Evolutionary conservation across 2,113 vertebrate species (phyloP).

Genomic region (Nannobrachium achirus): DNA sequence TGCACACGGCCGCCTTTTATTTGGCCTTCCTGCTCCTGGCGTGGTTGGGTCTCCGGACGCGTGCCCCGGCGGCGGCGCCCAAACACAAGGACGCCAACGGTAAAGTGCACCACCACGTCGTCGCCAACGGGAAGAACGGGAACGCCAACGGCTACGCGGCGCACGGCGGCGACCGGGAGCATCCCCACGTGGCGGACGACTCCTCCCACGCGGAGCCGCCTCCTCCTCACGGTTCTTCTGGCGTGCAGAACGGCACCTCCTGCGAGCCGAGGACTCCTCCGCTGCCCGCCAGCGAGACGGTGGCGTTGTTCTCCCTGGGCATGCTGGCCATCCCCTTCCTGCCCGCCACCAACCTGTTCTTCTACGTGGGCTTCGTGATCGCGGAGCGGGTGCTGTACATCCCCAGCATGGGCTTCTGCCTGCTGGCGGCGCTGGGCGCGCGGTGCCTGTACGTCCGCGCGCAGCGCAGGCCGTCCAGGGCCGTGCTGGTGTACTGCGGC

Average conservation of each 20-base stretch:
- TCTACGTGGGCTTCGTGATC: slow-evolving; percentile 98
- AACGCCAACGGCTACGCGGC: slow-evolving; percentile 85
- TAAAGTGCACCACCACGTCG: slow-evolving; percentile 70
- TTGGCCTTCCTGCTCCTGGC: slow-evolving; percentile 83
- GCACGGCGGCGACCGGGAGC: slow-evolving; percentile 83
- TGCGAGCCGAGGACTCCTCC: slow-evolving; percentile 74
- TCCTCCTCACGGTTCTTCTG: slow-evolving; percentile 60
- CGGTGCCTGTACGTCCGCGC: slow-evolving; percentile 88
- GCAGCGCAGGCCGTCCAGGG: slow-evolving; percentile 85
- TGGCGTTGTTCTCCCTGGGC: slow-evolving; percentile 91
- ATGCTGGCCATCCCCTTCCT: slow-evolving; percentile 93
- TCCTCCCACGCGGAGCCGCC: slow-evolving; percentile 76
- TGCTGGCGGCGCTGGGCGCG: slow-evolving; percentile 91
- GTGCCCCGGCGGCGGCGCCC: slow-evolving; percentile 22
- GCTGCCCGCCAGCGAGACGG: slow-evolving; percentile 91
- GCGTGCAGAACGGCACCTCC: slow-evolving; percentile 86
- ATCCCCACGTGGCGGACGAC: slow-evolving; percentile 73
- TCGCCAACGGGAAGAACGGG: slow-evolving; percentile 88
- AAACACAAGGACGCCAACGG: slow-evolving; percentile 83
- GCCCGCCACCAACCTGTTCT: slow-evolving; percentile 97
- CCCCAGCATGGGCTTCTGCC: slow-evolving; percentile 99
- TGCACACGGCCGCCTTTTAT: slow-evolving; percentile 89
- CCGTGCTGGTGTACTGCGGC: slow-evolving; percentile 86
- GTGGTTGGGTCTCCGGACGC: slow-evolving; percentile 83
- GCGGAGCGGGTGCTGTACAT: slow-evolving; percentile 98